These are phyloP conservation scores for Drosophila littoralis DNA, from an alignment of 1,140 invertebrate species.

Conservation along the genomic window DNA sequence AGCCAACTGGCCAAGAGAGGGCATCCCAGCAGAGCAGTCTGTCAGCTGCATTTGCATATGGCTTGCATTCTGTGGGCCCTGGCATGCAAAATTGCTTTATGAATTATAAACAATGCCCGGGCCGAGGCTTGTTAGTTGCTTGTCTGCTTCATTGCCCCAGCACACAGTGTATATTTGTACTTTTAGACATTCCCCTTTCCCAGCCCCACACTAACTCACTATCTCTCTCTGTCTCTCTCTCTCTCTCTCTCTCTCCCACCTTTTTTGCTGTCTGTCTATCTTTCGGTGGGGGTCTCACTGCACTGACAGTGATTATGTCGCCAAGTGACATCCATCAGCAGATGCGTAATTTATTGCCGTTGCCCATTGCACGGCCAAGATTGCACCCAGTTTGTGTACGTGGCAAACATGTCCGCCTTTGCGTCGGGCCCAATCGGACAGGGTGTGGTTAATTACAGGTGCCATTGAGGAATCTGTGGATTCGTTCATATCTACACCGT, in stretches of 20 bases:
- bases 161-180: slow-evolving; percentile 34
- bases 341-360: slow-evolving; percentile 65
- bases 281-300: slow-evolving; percentile 31
- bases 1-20: background rate
- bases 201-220: background rate
- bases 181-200: slow-evolving; percentile 14
- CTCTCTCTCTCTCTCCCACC: background rate
- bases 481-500: slow-evolving; percentile 6
- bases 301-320: slow-evolving; percentile 69
- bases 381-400: slow-evolving; percentile 47
- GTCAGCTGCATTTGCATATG: slow-evolving; percentile 65
- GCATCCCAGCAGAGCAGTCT: slow-evolving; percentile 15
- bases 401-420: slow-evolving; percentile 30
- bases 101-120: slow-evolving; percentile 67
- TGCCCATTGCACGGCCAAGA: slow-evolving; percentile 25
- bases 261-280: slow-evolving; percentile 1
- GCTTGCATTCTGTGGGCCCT: slow-evolving; percentile 43
- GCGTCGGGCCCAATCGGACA: slow-evolving; percentile 9
- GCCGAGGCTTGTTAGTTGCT: slow-evolving; percentile 56
- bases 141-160: slow-evolving; percentile 38
- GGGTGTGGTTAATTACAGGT: slow-evolving; percentile 50
- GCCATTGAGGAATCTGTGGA: slow-evolving; percentile 19
- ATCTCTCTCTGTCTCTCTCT: background rate
- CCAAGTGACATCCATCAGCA: slow-evolving; percentile 71
- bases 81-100: slow-evolving; percentile 64